Evolutionary conservation across 2,888 invertebrate species (phyloP).

Genomic region (Watsonalla binaria): DNA sequence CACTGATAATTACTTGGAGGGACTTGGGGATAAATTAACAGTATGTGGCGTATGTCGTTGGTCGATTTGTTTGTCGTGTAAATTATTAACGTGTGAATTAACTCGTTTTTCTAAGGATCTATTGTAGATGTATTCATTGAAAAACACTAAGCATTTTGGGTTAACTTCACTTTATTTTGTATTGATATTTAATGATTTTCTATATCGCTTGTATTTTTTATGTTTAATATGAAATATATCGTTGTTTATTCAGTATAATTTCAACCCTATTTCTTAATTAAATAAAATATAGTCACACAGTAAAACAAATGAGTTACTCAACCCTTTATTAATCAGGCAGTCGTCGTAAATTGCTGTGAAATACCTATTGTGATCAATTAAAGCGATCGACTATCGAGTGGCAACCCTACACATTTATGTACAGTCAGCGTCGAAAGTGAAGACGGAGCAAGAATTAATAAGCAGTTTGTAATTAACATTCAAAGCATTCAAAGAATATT

Average conservation of each 20-base stretch:
- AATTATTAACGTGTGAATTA: conserved; percentile 31
- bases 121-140: no score
- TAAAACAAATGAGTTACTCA: conserved; percentile 42
- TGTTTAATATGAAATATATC: no score
- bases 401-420: conserved; percentile 6
- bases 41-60: conserved; percentile 16
- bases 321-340: conserved; percentile 57
- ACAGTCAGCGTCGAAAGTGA: not conserved
- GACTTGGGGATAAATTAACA: conserved; percentile 17
- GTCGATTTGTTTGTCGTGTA: conserved; percentile 40
- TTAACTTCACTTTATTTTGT: no score
- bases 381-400: conserved; percentile 43
- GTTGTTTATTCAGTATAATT: not conserved
- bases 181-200: no score
- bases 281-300: not conserved
- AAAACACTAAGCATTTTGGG: no score
- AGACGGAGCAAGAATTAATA: not conserved
- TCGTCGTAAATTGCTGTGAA: conserved; percentile 48
- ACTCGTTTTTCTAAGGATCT: conserved; percentile 4
- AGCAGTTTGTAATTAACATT: no score
- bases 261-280: not conserved
- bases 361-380: conserved; percentile 42
- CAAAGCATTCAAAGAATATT: no score
- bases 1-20: conserved; percentile 44
- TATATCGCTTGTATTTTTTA: no score